Percentiles rank a stretch among this genome's conserved stretches.
These are phyloP conservation scores for Zaprionus gabonicus DNA, from an alignment of 1,140 invertebrate species.

Conservation along the genomic window DNA sequence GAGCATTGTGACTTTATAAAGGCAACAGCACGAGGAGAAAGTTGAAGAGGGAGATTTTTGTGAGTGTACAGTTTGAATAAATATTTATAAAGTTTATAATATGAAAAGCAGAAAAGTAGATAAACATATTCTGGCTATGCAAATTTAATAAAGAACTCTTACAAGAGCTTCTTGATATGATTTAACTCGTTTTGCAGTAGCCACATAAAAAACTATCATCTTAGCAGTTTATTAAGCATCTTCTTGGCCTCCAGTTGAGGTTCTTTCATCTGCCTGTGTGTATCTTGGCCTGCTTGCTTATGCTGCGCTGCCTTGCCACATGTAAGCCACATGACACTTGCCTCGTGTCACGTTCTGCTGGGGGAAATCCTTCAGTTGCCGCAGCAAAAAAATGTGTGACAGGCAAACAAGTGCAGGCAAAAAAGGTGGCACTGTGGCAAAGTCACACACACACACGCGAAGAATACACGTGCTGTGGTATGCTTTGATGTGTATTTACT, in stretches of 20 bases:
- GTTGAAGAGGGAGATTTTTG: not conserved
- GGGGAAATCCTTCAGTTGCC: slow-evolving; percentile 23
- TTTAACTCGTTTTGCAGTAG: not conserved
- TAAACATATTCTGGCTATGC: not conserved
- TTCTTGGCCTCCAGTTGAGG: not conserved
- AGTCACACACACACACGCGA: slow-evolving; percentile 28
- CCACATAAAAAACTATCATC: not conserved
- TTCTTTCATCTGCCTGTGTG: not conserved
- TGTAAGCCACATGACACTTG: slow-evolving; percentile 6
- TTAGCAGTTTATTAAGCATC: not conserved
- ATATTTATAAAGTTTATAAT: not conserved
- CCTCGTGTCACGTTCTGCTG: slow-evolving; percentile 17
- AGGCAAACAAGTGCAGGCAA: slow-evolving; percentile 36
- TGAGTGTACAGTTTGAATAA: not conserved
- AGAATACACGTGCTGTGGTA: slow-evolving; percentile 17
- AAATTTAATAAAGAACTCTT: not conserved
- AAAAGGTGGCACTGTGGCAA: slow-evolving; percentile 48
- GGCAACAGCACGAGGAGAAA: not conserved
- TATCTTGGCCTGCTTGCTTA: slow-evolving; percentile 1
- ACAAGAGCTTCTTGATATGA: not conserved
- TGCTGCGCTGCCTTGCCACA: slow-evolving; percentile 1
- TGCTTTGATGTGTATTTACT: slow-evolving; percentile 61
- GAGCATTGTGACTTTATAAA: not conserved
- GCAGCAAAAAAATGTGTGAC: slow-evolving; percentile 32
- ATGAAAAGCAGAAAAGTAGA: not conserved